Evolutionary conservation across 2,888 invertebrate species (phyloP), one percentile per base, ranked within the genome.

Genomic region (Uloborus plumipes): DNA sequence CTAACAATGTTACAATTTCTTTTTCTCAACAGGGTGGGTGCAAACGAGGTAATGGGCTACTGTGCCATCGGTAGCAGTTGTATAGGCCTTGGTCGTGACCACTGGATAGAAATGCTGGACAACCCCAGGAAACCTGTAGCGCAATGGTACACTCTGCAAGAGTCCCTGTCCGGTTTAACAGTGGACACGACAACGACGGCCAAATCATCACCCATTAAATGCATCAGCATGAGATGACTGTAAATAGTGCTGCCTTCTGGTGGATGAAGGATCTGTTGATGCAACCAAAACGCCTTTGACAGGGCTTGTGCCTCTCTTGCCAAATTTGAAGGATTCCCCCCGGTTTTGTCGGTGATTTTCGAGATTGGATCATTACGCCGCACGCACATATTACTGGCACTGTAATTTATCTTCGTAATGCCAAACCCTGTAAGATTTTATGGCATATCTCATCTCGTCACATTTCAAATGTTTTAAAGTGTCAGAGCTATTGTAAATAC

Each of bases 11-110:
- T 39, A 39, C 39, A 1, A 7, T 39, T 39, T 50, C 66, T 39
- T 72, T 31, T 15, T 11, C 39, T 39, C 9, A 39, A 39, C 89
- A 95, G 96, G 89, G 94, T 96, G 87, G 95, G 95, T 15, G 92
- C 94, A 50, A 95, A 96, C 88, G 95, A 96, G 88, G 90, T 95
- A 85, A 94, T 96, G 91, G 96, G 96, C 6, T 95, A 94, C 88
- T 90, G 89, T 85, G 93, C 93, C 1, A 93, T 95, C 76, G 95
- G 95, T 0, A 92, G 94, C 0, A 92, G 92, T 78, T 92, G 93
- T 87, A 93, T 93, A 76, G 95, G 94, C 6, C 91, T 93, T 50
- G 94, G 94, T 0, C 92, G 94, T 64, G 94, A 95, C 88, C 95
- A 95, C 87, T 95, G 95, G 95, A 91, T 93, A 78, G 94, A 94